Evolutionary conservation across 2,797 vertebrate species (phyloP), one percentile per base, ranked within the genome.

Genomic region (Tapirus indicus): DNA sequence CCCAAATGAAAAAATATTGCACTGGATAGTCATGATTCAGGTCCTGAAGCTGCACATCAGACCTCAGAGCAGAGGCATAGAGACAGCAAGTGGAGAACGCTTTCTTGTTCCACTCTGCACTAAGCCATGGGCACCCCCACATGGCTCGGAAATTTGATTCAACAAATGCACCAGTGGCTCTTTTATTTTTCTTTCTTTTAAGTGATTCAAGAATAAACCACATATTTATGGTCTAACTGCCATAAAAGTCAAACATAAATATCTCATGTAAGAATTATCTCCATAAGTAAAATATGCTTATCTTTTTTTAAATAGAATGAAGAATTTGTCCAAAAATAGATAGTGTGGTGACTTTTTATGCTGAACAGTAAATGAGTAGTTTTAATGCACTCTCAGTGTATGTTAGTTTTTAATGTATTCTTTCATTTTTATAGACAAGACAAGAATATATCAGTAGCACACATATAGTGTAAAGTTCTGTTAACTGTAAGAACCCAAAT

Each of bases 181-280:
- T 75, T 69, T 74, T 80, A n/a, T n/a, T 90, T 72, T 35, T 49
- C 84, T 66, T 77, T 8, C 12, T 93, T 88, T 90, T 95, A 85
- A 95, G 12, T 56, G 17, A 92, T 71, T 96, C n/a, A 69, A 58
- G 77, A 80, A 91, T 82, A 92, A 89, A 82, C 44, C 49, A 11
- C 47, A 60, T 93, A 23, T 74, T 97, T 97, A 83, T 77, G 20
- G 47, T 78, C 74, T 96, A 77, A 96, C 44, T 91, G 44, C 32
- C 72, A 87, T 94, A 93, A 98, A 96, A 97, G 86, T 90, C 60
- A 95, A 84, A 88, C 35, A 91, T 87, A 88, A 94, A 83, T 88
- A 35, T 83, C 64, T 49, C 54, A 21, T 84, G 74, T 87, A 89
- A 91, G 54, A 97, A 88, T 93, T 97, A 89, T 77, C 96, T 97